Conservation (phyloP, 2,888 invertebrate species). For the Willowsia nigromaculata region DNA sequence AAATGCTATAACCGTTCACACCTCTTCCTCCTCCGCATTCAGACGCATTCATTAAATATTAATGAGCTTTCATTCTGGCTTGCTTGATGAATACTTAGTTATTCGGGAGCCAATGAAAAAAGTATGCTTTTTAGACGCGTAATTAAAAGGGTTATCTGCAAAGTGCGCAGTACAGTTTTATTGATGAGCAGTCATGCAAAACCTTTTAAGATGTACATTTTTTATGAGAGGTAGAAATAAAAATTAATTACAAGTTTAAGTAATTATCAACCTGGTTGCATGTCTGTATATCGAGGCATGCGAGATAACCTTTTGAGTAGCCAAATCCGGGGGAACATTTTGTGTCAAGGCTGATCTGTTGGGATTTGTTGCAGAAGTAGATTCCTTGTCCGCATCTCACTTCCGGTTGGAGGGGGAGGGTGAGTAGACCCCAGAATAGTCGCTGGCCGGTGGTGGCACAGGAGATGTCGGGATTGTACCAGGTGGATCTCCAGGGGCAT, state of each 20-base stretch:
- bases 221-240: not conserved
- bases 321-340: not conserved
- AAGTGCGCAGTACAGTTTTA: no score
- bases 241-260: not conserved
- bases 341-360: not conserved
- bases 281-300: not conserved
- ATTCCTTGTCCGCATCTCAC: not conserved
- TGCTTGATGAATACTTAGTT: no score
- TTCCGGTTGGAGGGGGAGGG: not conserved
- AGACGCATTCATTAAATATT: no score
- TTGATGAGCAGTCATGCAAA: no score
- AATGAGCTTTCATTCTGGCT: no score
- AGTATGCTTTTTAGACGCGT: no score
- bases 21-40: no score
- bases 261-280: not conserved
- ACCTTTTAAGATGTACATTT: no score
- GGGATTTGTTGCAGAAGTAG: not conserved
- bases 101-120: no score
- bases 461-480: not conserved
- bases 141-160: no score
- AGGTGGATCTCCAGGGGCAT: slow-evolving; percentile 36
- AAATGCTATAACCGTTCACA: no score
- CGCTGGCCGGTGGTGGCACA: slow-evolving; percentile 2
- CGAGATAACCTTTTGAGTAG: not conserved
- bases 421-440: not conserved